Evolutionary conservation across 53 echinoderm and acorn worm species (phyloP).

Genomic region (Actinopyga echinites): DNA sequence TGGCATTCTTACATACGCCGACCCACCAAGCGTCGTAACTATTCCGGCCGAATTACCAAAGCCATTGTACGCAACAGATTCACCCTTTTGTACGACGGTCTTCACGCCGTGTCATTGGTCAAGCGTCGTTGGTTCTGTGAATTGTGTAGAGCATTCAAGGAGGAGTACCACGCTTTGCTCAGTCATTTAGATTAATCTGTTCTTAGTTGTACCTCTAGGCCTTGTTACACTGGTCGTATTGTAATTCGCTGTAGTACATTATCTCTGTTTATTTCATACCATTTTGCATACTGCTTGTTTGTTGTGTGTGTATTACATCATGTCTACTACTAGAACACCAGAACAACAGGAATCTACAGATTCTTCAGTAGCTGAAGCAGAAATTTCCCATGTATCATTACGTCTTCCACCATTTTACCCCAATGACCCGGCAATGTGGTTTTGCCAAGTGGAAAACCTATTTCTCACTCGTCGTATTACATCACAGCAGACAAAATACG

Average conservation of each 20-base stretch:
- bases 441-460: constrained; percentile 24
- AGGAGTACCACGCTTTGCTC: background rate
- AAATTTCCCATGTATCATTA: background rate
- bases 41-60: background rate
- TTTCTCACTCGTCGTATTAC: constrained; percentile 12
- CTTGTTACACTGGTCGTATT: background rate
- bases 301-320: background rate
- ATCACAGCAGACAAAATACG: background rate
- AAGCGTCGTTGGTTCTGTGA: background rate
- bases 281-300: background rate
- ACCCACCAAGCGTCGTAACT: background rate
- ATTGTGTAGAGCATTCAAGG: background rate
- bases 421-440: constrained; percentile 35
- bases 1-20: constrained; percentile 4
- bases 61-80: background rate
- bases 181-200: background rate
- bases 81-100: background rate
- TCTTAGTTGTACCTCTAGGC: background rate
- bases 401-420: constrained; percentile 18
- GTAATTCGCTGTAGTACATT: too few relatives aligned
- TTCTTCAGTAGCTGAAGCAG: background rate
- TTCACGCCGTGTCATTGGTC: background rate
- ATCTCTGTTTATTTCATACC: background rate
- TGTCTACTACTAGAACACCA: background rate
- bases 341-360: background rate